Evolutionary conservation across 2,888 invertebrate species (phyloP), one percentile per base, ranked within the genome.

Genomic region (Drosophila koepferae): DNA sequence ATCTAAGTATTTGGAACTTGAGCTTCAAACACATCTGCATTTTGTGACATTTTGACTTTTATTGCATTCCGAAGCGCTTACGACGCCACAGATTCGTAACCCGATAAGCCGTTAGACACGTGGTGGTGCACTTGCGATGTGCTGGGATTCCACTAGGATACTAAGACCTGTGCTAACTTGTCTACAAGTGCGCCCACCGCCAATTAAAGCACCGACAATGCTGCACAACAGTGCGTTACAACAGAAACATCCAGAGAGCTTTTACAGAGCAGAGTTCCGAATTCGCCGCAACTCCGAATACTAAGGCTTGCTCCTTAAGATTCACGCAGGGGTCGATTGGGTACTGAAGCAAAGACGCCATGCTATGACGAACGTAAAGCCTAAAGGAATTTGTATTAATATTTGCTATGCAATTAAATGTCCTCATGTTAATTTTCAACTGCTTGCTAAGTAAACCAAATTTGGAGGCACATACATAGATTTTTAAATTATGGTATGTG

Each of bases 81-180:
- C 46, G 54, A 51, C 41, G 51, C 23, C 43, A 34, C 16, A 41
- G 34, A 43, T 43, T 40, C 23, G 49, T 14, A 16, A 48, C 34
- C 28, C 23, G 43, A 34, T 65, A 44, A 41, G 31, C 62, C 62
- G 68, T 63, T 49, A 36, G 40, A 28, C 76, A 77, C 79, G 74
- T 72, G 71, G 74, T 72, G 72, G 61, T 61, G 65, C 75, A 81
- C 82, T 81, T 68, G 79, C 80, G 85, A 65, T 70, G 56, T 64
- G 76, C 70, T 71, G 62, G 81, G 59, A 65, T 72, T 64, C 74
- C 74, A 82, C 81, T 81, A 73, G 67, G 67, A 59, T 72, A 84
- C 84, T 86, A 75, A 40, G 6, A 34, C 16, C 7, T 18, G 8
- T 31, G 55, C 36, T 56, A 51, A 60, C 61, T 72, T 53, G 62